Percentiles rank a stretch among this genome's conserved stretches.
These are phyloP conservation scores for Osedax fenrisi DNA, from an alignment of 2,888 invertebrate species.

Conservation along the genomic window DNA sequence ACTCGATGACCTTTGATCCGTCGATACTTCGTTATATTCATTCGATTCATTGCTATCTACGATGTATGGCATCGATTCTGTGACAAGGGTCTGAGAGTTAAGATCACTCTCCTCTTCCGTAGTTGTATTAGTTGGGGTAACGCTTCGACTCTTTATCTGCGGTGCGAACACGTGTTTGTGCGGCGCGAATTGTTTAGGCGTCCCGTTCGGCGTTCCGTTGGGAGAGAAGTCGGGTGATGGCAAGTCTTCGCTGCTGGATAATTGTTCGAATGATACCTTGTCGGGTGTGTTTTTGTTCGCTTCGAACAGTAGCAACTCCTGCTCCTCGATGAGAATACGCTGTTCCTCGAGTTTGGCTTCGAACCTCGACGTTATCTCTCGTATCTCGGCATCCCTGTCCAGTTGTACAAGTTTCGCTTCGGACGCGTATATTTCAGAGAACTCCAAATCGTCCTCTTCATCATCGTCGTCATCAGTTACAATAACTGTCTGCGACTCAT, in stretches of 20 bases:
- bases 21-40: not conserved
- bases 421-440: too few relatives aligned
- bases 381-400: too few relatives aligned
- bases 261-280: not conserved
- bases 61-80: too few relatives aligned
- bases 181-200: not conserved
- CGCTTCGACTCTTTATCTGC: not conserved
- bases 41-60: too few relatives aligned
- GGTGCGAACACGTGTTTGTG: not conserved
- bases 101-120: not conserved
- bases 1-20: not conserved
- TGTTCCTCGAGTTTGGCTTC: too few relatives aligned
- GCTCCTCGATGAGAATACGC: too few relatives aligned
- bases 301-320: too few relatives aligned
- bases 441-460: too few relatives aligned
- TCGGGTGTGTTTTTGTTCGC: not conserved
- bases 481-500: too few relatives aligned
- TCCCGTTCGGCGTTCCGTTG: slow-evolving; percentile 27
- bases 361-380: too few relatives aligned
- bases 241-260: not conserved
- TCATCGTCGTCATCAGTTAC: too few relatives aligned
- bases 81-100: not conserved
- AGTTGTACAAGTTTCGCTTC: too few relatives aligned
- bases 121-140: not conserved
- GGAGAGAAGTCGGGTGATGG: slow-evolving; percentile 29